These are phyloP conservation scores for Paralichthys olivaceus DNA, from an alignment of 2,113 vertebrate genomes.

Conservation along the genomic window DNA sequence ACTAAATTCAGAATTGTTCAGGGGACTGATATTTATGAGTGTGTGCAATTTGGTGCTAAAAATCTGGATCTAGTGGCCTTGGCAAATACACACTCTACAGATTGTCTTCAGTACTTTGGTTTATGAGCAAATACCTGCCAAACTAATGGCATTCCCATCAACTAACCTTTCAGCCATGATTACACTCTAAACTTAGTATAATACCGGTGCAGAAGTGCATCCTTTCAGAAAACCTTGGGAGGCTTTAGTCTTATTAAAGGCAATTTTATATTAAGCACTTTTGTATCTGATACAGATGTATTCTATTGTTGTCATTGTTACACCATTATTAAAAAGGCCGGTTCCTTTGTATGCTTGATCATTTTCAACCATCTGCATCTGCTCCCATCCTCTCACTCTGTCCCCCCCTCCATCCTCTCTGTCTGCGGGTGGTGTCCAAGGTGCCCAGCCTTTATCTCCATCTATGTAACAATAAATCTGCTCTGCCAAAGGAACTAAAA, in stretches of 20 bases:
- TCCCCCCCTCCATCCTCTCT: conserved; percentile 19
- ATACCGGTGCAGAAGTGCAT: background rate
- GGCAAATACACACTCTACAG: no score
- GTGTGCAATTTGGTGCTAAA: no score
- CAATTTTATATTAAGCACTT: background rate
- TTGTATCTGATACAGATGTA: background rate
- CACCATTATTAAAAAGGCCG: background rate
- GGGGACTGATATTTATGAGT: no score
- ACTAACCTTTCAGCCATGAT: background rate
- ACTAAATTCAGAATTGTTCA: no score
- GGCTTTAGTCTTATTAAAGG: background rate
- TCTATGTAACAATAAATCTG: conserved; percentile 68
- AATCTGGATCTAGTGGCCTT: no score
- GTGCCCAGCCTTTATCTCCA: conserved; percentile 55
- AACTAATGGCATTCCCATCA: background rate
- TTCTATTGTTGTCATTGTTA: background rate
- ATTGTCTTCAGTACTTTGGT: background rate
- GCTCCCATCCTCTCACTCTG: conserved; percentile 1
- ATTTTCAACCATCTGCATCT: conserved; percentile 5
- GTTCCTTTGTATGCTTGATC: background rate
- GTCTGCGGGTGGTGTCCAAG: conserved; percentile 45
- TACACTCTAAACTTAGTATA: no score
- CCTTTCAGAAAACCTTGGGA: background rate
- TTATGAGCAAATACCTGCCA: background rate
- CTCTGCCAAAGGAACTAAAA: conserved; percentile 65